phyloP scores from a whole-genome alignment of 2,113 vertebrate species.

The Ailuropoda melanoleuca region DNA sequence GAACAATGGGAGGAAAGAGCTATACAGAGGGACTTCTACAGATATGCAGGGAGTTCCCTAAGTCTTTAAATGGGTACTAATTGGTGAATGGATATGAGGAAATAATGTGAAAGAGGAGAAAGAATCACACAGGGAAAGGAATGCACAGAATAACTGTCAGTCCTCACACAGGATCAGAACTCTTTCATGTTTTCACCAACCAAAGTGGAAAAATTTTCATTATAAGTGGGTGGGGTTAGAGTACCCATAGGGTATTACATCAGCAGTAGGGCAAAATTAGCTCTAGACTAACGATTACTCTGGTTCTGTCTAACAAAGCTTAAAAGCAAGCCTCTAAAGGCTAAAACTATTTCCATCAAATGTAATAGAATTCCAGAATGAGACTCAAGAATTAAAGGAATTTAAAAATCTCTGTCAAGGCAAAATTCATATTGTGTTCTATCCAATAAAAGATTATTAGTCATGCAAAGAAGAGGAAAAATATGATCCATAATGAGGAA shows the following conservation, averaged over 20 bases:
- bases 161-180: not conserved
- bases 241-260: not conserved
- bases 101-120: not conserved
- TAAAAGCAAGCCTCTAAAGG: not conserved
- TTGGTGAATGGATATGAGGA: not conserved
- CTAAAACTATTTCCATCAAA: not conserved
- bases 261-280: not conserved
- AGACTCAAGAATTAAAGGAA: not conserved
- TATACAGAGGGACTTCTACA: not conserved
- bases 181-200: not conserved
- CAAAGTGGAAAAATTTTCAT: not conserved
- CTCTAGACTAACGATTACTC: not conserved
- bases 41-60: not conserved
- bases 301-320: not conserved
- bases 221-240: not conserved
- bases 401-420: not conserved
- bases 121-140: not conserved
- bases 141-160: not conserved
- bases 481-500: not conserved
- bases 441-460: not conserved
- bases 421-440: not conserved
- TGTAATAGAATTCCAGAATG: not conserved
- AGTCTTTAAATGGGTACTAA: not conserved
- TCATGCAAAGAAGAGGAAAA: not conserved
- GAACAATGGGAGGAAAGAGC: not conserved